Percentiles rank a stretch among this genome's conserved stretches.
phyloP scores from a whole-genome alignment of 2,888 invertebrate genomes.

The Anthophora plumipes region DNA sequence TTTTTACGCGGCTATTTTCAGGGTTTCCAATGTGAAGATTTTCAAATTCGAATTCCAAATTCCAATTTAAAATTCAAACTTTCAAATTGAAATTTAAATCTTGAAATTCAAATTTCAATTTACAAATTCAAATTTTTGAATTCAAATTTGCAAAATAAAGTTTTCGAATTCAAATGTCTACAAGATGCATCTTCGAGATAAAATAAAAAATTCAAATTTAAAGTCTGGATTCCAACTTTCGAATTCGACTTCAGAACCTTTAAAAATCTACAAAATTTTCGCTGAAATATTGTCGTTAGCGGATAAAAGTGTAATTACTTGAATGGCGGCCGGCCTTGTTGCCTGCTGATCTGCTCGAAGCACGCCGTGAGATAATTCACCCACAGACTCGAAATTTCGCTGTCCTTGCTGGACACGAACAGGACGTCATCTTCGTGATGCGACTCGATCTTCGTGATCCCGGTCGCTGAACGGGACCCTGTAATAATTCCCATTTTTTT shows the following conservation, averaged over 20 bases:
- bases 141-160: not conserved
- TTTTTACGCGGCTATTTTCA: conserved; percentile 46
- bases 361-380: conserved; percentile 93
- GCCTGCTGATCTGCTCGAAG: conserved; percentile 93
- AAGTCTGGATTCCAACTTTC: too few species aligned
- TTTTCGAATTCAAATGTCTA: too few species aligned
- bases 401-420: conserved; percentile 91
- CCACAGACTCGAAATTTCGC: conserved; percentile 92
- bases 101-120: not conserved
- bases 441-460: conserved; percentile 60
- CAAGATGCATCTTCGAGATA: too few species aligned
- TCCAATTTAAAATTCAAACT: not conserved
- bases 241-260: too few species aligned
- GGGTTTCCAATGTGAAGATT: not conserved
- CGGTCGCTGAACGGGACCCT: conserved; percentile 75
- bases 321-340: conserved; percentile 92
- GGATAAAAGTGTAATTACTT: conserved; percentile 86
- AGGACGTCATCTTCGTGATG: conserved; percentile 91
- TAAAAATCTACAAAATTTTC: too few species aligned
- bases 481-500: conserved; percentile 16
- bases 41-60: not conserved
- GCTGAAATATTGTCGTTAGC: not conserved
- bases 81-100: not conserved
- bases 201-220: too few species aligned
- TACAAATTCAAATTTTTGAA: not conserved